Evolutionary conservation across 2,113 vertebrate species (phyloP), one percentile per base, ranked within the genome.

Genomic region (Trachemys scripta): DNA sequence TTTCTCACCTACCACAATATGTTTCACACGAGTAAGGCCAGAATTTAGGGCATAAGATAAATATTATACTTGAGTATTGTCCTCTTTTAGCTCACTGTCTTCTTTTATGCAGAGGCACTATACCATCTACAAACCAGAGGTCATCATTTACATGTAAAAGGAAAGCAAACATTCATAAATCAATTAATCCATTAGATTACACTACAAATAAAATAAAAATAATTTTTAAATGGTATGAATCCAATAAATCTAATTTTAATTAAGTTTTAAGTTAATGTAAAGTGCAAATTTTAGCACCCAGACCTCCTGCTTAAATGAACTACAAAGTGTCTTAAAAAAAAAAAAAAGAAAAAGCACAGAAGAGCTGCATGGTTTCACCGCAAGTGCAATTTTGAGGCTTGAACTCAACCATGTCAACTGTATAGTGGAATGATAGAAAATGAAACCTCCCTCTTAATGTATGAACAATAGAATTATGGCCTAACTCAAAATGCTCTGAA

Each of bases 1-100:
- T 69, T 79, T 4, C 4, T 27, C 59, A 11, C 29, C 22, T 82
- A 42, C 6, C 29, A 31, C 31, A 50, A 62, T 29, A 31, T 45
- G 42, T 10, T 42, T 29, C 45, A 90, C 25, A 27, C 5, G n/a
- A 35, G 45, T 78, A 11, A 56, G 49, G 4, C 2, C 24, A 56
- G 3, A 82, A 6, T 5, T 0, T 5, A 2, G 11, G 53, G 2
- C 57, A 79, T 5, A 53, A 7, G 5, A 45, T 54, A 50, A 17
- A 3, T 54, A 53, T 65, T 65, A 65, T 65, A 65, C 59, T 17
- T 65, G 31, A 65, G 6, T 35, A 35, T 65, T 65, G 14, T 65
- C 31, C 59, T 65, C 59, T 65, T 29, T 59, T 59, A 29, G 27
- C 27, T 59, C 57, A 59, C 11, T 59, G 27, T 59, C 27, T 59